Evolutionary conservation across 2,888 invertebrate genomes (phyloP), one percentile per base, ranked within the genome.

Genomic region (Rhimphoctona megacephalus): DNA sequence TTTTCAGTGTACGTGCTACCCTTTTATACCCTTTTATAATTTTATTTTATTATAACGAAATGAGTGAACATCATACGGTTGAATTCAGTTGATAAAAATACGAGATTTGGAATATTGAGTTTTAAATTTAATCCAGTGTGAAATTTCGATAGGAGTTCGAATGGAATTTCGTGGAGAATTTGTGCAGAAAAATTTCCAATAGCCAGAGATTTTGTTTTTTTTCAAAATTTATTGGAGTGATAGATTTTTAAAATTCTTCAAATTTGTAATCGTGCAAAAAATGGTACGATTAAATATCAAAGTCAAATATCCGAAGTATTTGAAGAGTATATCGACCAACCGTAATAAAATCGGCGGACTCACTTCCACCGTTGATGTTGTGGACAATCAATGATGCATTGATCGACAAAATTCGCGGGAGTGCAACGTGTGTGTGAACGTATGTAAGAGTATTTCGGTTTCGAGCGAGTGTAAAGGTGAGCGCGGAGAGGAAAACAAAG

Each of bases 311-410:
- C 1, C 11, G 19, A 2, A 49, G 54, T 39, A 57, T 25, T 39
- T 4, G 52, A 19, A 39, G 72, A 14, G 66, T 22, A 43, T 19
- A 67, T 81, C 67, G 85, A 85, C 81, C 85, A 57, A 81, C 39
- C 67, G 67, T 2, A 61, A 67, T 52, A 25, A 57, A 77, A n/a
- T 67, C 43, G 1, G 11, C 39, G 57, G 9, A 67, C 43, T 81
- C 39, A 39, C 43, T 67, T 33, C 61, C 72, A 1, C 17, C 61
- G 5, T 52, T 22, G 33, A 33, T 17, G 64, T 64, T 30, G 77
- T 64, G 72, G 73, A 30, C 7, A 72, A 77, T 83, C 57, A 78
- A 83, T 81, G 72, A 69, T 69, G 39, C 81, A 86, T 86, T 77
- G 86, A 86, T 83, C 86, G 83, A n/a, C 39, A 33, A 67, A 73